Evolutionary conservation across 1,140 invertebrate genomes (phyloP).

Genomic region (Euwallacea similis): DNA sequence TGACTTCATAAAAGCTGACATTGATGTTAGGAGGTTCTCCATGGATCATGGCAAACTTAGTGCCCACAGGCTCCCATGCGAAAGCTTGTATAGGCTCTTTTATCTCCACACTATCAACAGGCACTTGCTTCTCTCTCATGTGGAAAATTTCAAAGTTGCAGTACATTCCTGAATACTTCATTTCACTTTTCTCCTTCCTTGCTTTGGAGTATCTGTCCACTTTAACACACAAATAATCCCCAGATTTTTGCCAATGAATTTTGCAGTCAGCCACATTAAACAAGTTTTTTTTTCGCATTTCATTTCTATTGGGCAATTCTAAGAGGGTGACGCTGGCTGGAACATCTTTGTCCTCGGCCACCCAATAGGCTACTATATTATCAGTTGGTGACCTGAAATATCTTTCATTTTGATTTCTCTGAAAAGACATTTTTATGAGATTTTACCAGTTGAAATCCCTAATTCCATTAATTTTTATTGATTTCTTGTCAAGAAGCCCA

Average conservation of each 20-base stretch:
- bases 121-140: conserved; percentile 96
- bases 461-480: conserved; percentile 89
- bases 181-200: conserved; percentile 86
- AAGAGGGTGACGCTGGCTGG: conserved; percentile 82
- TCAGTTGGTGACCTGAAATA: conserved; percentile 79
- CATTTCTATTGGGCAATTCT: conserved; percentile 84
- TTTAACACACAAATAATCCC: conserved; percentile 97
- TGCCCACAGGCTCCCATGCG: conserved; percentile 97
- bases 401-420: background rate
- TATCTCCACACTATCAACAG: conserved; percentile 96
- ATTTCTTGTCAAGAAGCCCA: conserved; percentile 91
- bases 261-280: conserved; percentile 98
- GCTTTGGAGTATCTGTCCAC: conserved; percentile 95
- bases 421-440: background rate
- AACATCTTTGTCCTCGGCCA: conserved; percentile 94
- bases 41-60: conserved; percentile 95
- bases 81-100: conserved; percentile 93
- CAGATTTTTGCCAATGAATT: conserved; percentile 98
- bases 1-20: conserved; percentile 93
- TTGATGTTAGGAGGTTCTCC: conserved; percentile 86
- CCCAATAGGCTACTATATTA: conserved; percentile 96
- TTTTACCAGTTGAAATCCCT: conserved; percentile 88
- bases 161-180: conserved; percentile 96
- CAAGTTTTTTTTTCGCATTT: conserved; percentile 94
- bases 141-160: conserved; percentile 99